Conservation (phyloP, 2,113 vertebrate species). For the Pitta sordida region DNA sequence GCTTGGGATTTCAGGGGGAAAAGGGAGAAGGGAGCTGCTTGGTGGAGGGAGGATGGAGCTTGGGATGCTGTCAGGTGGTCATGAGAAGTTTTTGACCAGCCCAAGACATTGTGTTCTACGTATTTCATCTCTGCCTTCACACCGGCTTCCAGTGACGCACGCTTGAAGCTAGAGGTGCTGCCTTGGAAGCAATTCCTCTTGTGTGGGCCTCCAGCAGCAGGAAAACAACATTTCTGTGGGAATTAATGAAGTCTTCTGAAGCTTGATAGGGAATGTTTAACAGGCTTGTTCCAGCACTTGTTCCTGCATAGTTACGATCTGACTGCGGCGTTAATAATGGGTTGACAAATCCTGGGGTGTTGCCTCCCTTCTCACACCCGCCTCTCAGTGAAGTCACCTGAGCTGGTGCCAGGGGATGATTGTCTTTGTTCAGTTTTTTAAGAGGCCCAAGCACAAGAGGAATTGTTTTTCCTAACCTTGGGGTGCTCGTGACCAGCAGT, state of each 20-base stretch:
- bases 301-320: not conserved
- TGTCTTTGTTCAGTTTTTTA: not conserved
- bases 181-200: not conserved
- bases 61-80: not conserved
- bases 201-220: not conserved
- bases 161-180: not conserved
- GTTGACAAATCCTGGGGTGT: constrained; percentile 1
- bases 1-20: not conserved
- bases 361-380: not conserved
- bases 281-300: not conserved
- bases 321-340: not conserved
- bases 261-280: not conserved
- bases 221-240: not conserved
- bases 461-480: not conserved
- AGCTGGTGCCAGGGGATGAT: not conserved
- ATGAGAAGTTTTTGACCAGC: not conserved
- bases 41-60: not conserved
- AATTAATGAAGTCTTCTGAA: not conserved
- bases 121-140: not conserved
- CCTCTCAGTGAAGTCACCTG: not conserved
- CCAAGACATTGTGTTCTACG: not conserved
- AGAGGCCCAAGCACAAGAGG: not conserved
- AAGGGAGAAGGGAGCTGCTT: not conserved
- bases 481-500: not conserved
- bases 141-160: not conserved